Evolutionary conservation across 2,113 vertebrate genomes (phyloP).

Genomic region (Panthera uncia): DNA sequence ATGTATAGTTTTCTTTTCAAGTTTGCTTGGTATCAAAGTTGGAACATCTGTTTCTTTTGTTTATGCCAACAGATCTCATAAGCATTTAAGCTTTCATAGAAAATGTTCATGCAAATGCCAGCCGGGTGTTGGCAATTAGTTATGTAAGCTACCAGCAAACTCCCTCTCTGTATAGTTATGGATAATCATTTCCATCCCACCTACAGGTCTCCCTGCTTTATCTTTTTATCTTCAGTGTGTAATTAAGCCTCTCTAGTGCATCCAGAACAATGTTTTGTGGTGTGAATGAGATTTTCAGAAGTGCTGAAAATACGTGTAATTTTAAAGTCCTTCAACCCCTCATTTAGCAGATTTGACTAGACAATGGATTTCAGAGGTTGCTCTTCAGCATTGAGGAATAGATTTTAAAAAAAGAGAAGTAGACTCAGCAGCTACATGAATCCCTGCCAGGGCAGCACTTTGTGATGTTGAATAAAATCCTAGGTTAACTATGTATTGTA

Average conservation of each 20-base stretch:
- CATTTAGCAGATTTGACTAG: constrained; percentile 65
- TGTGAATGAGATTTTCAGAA: constrained; percentile 68
- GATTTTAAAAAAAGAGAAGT: background rate
- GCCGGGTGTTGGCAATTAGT: constrained; percentile 69
- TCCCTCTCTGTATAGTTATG: constrained; percentile 39
- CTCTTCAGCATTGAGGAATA: constrained; percentile 37
- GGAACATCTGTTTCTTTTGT: constrained; percentile 71
- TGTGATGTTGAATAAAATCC: constrained; percentile 54
- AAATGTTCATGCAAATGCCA: constrained; percentile 53
- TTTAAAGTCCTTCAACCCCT: constrained; percentile 65
- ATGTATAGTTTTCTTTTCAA: constrained; percentile 70
- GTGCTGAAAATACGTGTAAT: constrained; percentile 62
- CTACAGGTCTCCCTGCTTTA: constrained; percentile 58
- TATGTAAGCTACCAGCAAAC: constrained; percentile 60
- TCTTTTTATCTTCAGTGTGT: constrained; percentile 62
- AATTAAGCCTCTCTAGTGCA: constrained; percentile 64
- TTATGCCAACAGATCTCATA: constrained; percentile 70
- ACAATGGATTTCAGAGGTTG: constrained; percentile 69
- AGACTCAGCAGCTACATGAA: constrained; percentile 39
- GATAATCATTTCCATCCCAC: constrained; percentile 66
- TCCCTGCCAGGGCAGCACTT: constrained; percentile 55
- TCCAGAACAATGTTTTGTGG: constrained; percentile 56
- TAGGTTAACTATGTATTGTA: constrained; percentile 65
- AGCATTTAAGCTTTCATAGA: constrained; percentile 58
- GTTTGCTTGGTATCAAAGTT: constrained; percentile 66